phyloP scores from a whole-genome alignment of 53 echinoderm and acorn worm genomes.

The Astropecten irregularis region DNA sequence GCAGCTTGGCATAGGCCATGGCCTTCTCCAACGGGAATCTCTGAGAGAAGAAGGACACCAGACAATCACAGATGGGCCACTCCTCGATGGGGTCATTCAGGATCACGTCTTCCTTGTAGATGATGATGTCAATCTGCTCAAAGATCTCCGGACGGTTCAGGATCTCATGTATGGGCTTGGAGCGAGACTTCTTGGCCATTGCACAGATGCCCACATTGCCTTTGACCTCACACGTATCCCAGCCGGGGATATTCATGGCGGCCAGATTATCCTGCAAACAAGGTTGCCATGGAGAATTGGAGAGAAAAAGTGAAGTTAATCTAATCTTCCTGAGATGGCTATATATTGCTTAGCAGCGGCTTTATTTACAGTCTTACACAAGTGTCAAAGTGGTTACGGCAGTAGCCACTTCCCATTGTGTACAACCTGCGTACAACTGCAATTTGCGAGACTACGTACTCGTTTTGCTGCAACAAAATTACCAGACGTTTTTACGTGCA shows the following conservation, averaged over 20 bases:
- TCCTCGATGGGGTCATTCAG: constrained; percentile 90
- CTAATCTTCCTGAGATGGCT: too few relatives aligned
- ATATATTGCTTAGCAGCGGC: too few relatives aligned
- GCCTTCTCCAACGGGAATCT: constrained; percentile 96
- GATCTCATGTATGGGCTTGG: constrained; percentile 98
- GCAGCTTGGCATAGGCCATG: constrained; percentile 83
- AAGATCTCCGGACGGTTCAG: constrained; percentile 85
- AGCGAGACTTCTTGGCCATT: constrained; percentile 94
- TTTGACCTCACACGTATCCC: constrained; percentile 74
- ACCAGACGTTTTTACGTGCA: too few relatives aligned
- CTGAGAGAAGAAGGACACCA: constrained; percentile 94
- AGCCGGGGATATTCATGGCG: constrained; percentile 35
- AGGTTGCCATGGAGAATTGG: too few relatives aligned
- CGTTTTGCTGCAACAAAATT: too few relatives aligned
- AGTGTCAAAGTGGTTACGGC: too few relatives aligned
- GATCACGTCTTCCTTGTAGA: constrained; percentile 92
- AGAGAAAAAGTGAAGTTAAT: too few relatives aligned
- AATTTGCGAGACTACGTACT: too few relatives aligned
- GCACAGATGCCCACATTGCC: constrained; percentile 90
- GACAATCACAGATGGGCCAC: constrained; percentile 88
- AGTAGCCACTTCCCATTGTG: too few relatives aligned
- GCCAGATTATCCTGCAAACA: too few relatives aligned
- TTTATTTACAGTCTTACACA: too few relatives aligned
- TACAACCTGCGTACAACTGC: too few relatives aligned
- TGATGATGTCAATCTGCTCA: constrained; percentile 75